Conservation (phyloP, 2,888 invertebrate genomes). For the Drosophila mayaguana region DNA sequence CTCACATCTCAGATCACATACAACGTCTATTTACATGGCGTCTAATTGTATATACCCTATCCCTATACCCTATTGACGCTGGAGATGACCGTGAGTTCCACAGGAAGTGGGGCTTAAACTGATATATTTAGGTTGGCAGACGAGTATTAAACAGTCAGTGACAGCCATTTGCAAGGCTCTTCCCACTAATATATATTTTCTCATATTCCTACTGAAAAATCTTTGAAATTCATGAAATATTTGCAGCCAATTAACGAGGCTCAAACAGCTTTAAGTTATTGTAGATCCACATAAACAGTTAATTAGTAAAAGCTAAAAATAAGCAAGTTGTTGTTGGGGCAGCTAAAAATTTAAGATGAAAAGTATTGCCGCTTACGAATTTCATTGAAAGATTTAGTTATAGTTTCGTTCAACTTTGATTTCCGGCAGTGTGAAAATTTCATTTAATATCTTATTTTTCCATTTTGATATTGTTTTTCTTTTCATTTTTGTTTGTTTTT, state of each 20-base stretch:
- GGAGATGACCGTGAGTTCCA: too few relatives aligned
- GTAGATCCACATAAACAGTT: background rate
- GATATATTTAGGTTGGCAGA: too few relatives aligned
- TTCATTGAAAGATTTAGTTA: background rate
- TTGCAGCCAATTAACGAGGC: background rate
- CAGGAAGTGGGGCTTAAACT: too few relatives aligned
- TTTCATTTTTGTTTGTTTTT: background rate
- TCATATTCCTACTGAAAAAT: background rate
- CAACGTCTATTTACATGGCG: too few relatives aligned
- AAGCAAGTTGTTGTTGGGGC: slow-evolving; percentile 1
- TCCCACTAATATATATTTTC: too few relatives aligned
- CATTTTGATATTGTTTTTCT: background rate
- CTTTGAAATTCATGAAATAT: background rate
- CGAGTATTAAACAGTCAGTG: background rate
- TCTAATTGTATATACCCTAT: too few relatives aligned
- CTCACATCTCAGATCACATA: too few relatives aligned
- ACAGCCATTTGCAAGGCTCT: background rate
- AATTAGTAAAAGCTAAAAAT: background rate
- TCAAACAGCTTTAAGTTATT: background rate
- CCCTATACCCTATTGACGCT: too few relatives aligned
- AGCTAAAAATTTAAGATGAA: slow-evolving; percentile 12
- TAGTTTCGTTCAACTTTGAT: slow-evolving; percentile 26
- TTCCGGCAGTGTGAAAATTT: slow-evolving; percentile 24
- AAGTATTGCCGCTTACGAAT: slow-evolving; percentile 27
- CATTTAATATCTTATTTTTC: background rate